A percentile compares a stretch with the other conserved stretches of the same genome.
These are phyloP conservation scores for Cephus sareptanus DNA, from an alignment of 2,888 invertebrate genomes.

Conservation along the genomic window DNA sequence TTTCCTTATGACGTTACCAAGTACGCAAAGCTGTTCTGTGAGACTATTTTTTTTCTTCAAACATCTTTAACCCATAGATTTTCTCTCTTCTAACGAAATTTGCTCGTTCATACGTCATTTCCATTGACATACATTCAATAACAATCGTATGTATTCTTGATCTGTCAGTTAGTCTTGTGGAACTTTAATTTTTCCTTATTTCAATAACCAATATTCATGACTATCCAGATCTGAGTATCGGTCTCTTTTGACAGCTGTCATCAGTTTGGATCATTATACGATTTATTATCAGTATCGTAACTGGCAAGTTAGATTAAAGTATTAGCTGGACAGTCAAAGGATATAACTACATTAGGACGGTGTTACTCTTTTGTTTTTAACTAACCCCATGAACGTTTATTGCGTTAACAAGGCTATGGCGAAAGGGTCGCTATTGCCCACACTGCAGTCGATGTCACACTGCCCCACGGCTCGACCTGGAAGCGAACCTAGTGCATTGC, in stretches of 20 bases:
- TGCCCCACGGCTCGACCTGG: conserved; percentile 76
- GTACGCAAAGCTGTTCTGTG: background rate
- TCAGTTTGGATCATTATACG: background rate
- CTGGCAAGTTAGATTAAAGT: background rate
- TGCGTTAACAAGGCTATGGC: conserved; percentile 71
- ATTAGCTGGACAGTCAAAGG: background rate
- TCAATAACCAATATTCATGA: background rate
- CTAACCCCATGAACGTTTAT: conserved; percentile 54
- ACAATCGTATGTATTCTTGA: background rate
- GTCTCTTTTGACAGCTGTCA: background rate
- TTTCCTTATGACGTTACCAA: background rate
- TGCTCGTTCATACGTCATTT: background rate
- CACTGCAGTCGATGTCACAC: conserved; percentile 78
- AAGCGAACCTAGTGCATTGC: conserved; percentile 67
- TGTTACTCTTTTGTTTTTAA: conserved; percentile 23
- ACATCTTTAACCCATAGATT: background rate
- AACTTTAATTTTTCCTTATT: background rate
- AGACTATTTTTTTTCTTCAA: background rate
- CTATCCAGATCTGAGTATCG: background rate
- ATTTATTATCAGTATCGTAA: background rate
- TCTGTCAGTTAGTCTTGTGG: background rate
- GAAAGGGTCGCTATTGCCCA: conserved; percentile 80
- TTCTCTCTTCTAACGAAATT: background rate
- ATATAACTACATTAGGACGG: background rate
- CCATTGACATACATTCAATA: background rate